Evolutionary conservation across 2,113 vertebrate genomes (phyloP).

Genomic region (Actinemys pallida): DNA sequence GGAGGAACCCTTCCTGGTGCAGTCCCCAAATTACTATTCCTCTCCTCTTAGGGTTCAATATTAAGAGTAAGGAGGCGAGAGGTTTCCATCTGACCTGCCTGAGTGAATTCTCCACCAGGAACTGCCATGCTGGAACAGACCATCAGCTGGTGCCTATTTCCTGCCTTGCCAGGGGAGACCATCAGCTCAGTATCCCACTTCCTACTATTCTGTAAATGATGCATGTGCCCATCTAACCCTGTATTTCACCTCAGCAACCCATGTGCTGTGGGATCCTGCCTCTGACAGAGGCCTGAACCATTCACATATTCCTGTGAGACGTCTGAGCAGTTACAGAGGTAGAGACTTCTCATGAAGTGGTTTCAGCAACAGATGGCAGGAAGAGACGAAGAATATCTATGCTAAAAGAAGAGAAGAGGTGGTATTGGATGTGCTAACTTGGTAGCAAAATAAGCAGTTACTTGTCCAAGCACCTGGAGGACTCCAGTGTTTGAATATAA

Average conservation of each 20-base stretch:
- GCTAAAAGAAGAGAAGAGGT: background rate
- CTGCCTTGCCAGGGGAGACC: background rate
- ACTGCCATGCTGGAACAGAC: background rate
- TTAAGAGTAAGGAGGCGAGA: accelerated
- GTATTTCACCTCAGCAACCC: accelerated
- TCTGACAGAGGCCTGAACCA: background rate
- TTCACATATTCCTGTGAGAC: background rate
- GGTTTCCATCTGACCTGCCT: background rate
- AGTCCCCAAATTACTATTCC: accelerated
- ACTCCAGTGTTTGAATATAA: background rate
- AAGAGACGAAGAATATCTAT: background rate
- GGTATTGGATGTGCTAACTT: background rate
- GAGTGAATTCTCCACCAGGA: background rate
- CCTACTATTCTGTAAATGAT: accelerated
- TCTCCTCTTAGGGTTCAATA: background rate
- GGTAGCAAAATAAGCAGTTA: background rate
- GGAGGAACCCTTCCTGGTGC: background rate
- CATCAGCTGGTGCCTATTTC: accelerated
- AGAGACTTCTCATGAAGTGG: slow-evolving; percentile 14
- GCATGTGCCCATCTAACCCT: background rate
- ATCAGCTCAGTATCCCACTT: accelerated
- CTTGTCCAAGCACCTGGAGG: accelerated
- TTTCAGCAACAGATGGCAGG: background rate
- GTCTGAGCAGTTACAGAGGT: background rate
- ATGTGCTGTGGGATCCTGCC: background rate